phyloP scores from a whole-genome alignment of 2,888 invertebrate species.

The Dorcus hopei region DNA sequence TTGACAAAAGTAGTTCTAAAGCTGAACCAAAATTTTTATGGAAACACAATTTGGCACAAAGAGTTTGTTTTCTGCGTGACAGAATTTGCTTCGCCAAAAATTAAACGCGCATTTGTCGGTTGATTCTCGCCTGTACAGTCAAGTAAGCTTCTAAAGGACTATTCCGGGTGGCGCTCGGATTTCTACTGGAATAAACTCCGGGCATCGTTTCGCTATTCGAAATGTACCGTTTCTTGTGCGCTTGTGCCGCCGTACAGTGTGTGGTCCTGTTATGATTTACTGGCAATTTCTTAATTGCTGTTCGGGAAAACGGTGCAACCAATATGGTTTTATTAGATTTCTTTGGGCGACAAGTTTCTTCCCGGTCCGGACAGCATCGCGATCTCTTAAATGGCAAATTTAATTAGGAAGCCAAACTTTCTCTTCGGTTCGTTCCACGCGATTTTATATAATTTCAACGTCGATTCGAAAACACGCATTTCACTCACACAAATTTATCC shows the following conservation, averaged over 20 bases:
- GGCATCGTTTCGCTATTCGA: neutral
- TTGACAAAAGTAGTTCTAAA: too few species aligned
- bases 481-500: too few species aligned
- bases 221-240: neutral
- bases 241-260: neutral
- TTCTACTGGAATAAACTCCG: neutral
- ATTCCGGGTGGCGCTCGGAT: neutral
- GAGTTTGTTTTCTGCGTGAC: too few species aligned
- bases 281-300: conserved; percentile 31
- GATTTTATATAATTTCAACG: too few species aligned
- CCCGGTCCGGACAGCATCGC: neutral
- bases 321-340: conserved; percentile 9
- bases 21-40: too few species aligned
- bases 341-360: conserved; percentile 3
- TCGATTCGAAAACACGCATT: too few species aligned
- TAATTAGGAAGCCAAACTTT: too few species aligned
- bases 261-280: conserved; percentile 22
- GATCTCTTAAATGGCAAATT: neutral
- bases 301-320: conserved; percentile 20
- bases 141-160: neutral
- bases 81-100: too few species aligned
- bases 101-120: too few species aligned
- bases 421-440: too few species aligned
- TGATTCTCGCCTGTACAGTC: too few species aligned
- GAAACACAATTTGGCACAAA: too few species aligned